These are phyloP conservation scores for Ciconia stormi DNA, from an alignment of 2,113 vertebrate genomes.

Conservation along the genomic window DNA sequence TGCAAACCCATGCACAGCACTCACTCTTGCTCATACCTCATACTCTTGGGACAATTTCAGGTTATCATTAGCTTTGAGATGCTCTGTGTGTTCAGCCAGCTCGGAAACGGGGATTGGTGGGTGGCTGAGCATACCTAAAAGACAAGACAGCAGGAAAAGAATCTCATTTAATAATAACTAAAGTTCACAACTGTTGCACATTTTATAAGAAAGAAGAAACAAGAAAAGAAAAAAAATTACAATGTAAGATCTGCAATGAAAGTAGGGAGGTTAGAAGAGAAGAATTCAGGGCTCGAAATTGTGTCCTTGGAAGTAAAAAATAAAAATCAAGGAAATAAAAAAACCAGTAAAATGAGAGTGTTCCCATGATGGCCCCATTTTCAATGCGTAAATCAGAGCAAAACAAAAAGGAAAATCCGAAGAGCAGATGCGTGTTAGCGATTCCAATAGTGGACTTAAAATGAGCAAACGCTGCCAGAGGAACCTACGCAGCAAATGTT, in stretches of 20 bases:
- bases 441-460: constrained; percentile 56
- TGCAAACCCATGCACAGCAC: not conserved
- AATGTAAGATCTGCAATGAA: constrained; percentile 73
- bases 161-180: constrained; percentile 33
- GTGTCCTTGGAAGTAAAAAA: constrained; percentile 66
- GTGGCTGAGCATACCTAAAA: constrained; percentile 95
- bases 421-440: constrained; percentile 47
- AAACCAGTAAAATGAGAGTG: constrained; percentile 41
- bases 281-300: constrained; percentile 76
- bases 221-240: constrained; percentile 59
- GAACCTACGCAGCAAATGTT: constrained; percentile 37
- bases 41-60: constrained; percentile 98
- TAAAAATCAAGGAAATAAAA: constrained; percentile 22
- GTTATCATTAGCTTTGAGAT: constrained; percentile 97
- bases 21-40: constrained; percentile 81
- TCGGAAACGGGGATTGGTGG: constrained; percentile 93
- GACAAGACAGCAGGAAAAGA: constrained; percentile 38
- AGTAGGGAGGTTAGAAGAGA: constrained; percentile 73
- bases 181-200: not conserved
- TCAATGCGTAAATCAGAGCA: constrained; percentile 48
- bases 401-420: constrained; percentile 34
- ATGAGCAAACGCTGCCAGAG: constrained; percentile 59
- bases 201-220: constrained; percentile 46
- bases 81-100: constrained; percentile 94
- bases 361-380: constrained; percentile 55